Conservation (phyloP, 1,140 invertebrate species). For the Tachypleus tridentatus region DNA sequence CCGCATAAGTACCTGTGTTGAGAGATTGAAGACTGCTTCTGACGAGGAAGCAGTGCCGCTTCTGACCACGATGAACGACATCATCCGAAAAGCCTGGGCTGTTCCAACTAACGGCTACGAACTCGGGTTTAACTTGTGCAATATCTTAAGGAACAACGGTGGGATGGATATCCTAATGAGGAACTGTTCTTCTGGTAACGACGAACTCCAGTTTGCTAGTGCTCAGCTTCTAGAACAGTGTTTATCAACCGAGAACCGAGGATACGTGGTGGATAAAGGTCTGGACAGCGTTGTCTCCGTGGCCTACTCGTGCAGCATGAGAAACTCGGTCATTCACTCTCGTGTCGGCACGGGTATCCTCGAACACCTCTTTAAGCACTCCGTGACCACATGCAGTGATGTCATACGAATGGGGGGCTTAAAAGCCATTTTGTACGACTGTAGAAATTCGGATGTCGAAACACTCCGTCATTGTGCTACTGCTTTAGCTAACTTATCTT, state of each 20-base stretch:
- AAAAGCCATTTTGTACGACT: slow-evolving; percentile 80
- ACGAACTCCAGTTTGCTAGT: slow-evolving; percentile 64
- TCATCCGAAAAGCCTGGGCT: slow-evolving; percentile 63
- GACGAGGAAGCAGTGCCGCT: slow-evolving; percentile 21
- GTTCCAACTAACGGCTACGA: slow-evolving; percentile 81
- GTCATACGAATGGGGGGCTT: slow-evolving; percentile 40
- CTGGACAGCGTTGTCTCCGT: slow-evolving; percentile 68
- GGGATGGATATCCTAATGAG: slow-evolving; percentile 77
- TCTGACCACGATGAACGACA: slow-evolving; percentile 33
- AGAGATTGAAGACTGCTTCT: slow-evolving; percentile 18
- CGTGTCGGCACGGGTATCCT: slow-evolving; percentile 88
- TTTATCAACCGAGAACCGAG: slow-evolving; percentile 85
- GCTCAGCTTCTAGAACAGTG: slow-evolving; percentile 87
- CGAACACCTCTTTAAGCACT: slow-evolving; percentile 95
- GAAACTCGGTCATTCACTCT: slow-evolving; percentile 44
- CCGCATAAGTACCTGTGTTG: slow-evolving; percentile 17
- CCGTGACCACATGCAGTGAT: slow-evolving; percentile 84
- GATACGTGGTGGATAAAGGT: slow-evolving; percentile 85
- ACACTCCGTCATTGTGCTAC: slow-evolving; percentile 89
- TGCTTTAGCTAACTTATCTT: slow-evolving; percentile 86
- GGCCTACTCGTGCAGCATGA: slow-evolving; percentile 49
- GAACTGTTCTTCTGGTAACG: slow-evolving; percentile 54
- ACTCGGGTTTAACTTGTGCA: slow-evolving; percentile 57
- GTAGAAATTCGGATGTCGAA: slow-evolving; percentile 81
- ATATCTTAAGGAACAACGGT: slow-evolving; percentile 68